Percentiles rank a stretch among this genome's conserved stretches.
Conservation (phyloP, 2,888 invertebrate species). For the Apodemia mormo region DNA sequence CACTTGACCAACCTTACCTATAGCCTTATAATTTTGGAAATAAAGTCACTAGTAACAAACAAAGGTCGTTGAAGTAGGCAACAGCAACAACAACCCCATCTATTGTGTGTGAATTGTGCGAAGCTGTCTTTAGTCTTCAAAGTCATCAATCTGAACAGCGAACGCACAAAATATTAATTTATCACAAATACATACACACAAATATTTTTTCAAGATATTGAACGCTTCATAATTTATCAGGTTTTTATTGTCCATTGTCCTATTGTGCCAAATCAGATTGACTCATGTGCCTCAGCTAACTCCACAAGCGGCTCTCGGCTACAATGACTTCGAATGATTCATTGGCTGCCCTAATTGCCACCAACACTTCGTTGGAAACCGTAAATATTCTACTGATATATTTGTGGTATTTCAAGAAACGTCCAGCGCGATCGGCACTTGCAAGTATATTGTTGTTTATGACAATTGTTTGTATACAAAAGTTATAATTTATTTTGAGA, state of each 20-base stretch:
- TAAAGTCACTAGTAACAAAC: too few species aligned
- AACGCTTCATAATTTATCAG: neutral
- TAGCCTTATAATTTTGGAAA: too few species aligned
- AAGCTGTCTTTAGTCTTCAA: too few species aligned
- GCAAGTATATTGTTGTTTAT: neutral
- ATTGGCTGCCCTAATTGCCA: slow-evolving; percentile 2
- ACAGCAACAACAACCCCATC: too few species aligned
- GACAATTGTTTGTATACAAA: too few species aligned
- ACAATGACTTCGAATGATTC: neutral
- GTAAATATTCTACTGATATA: neutral
- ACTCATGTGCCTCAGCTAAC: neutral
- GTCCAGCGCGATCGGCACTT: neutral
- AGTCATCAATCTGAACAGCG: too few species aligned
- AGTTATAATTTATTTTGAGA: too few species aligned
- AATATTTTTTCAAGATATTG: neutral
- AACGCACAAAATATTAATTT: too few species aligned
- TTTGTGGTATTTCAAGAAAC: neutral
- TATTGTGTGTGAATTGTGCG: too few species aligned
- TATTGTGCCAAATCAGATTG: slow-evolving; percentile 1
- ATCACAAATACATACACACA: neutral
- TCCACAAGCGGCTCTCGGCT: slow-evolving; percentile 1
- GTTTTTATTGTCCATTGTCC: slow-evolving; percentile 3
- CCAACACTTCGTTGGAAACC: slow-evolving; percentile 3
- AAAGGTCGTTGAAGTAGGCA: too few species aligned
- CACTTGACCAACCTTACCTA: too few species aligned